These are phyloP conservation scores for Drosophila setosimentum DNA, from an alignment of 2,888 invertebrate species.

Conservation along the genomic window DNA sequence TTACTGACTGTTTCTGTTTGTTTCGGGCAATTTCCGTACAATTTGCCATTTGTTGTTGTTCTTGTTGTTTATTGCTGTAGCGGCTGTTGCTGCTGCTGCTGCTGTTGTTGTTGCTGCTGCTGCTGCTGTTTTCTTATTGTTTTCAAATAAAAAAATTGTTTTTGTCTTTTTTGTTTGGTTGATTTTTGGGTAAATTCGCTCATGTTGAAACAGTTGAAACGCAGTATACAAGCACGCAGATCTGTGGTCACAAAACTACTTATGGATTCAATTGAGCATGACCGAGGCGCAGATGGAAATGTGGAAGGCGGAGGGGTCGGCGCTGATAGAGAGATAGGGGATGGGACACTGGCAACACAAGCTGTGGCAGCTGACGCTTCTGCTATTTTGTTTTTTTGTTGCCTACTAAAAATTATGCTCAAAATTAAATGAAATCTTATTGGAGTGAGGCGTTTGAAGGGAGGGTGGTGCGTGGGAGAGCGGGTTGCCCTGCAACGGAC, in stretches of 20 bases:
- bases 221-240: constrained; percentile 76
- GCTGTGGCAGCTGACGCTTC: constrained; percentile 69
- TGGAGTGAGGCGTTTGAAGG: background rate
- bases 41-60: constrained; percentile 65
- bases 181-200: constrained; percentile 58
- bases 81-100: constrained; percentile 56
- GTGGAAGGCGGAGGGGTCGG: constrained; percentile 3
- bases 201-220: constrained; percentile 77
- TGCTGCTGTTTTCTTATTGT: constrained; percentile 57
- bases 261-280: constrained; percentile 79
- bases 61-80: constrained; percentile 16
- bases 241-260: constrained; percentile 78
- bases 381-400: constrained; percentile 27
- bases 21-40: constrained; percentile 78
- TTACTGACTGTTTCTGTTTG: constrained; percentile 67
- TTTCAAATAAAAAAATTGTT: constrained; percentile 34
- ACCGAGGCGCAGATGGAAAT: constrained; percentile 42
- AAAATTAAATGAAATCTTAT: constrained; percentile 73
- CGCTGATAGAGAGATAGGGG: constrained; percentile 1
- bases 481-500: background rate
- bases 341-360: constrained; percentile 22
- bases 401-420: constrained; percentile 70
- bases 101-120: constrained; percentile 45
- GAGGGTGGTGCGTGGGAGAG: background rate
- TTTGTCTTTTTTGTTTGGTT: constrained; percentile 26